Percentiles rank a stretch among this genome's conserved stretches.
Evolutionary conservation across 92 coral and sea anemone species (phyloP).

Genomic region (Anthopleura xanthogrammica): DNA sequence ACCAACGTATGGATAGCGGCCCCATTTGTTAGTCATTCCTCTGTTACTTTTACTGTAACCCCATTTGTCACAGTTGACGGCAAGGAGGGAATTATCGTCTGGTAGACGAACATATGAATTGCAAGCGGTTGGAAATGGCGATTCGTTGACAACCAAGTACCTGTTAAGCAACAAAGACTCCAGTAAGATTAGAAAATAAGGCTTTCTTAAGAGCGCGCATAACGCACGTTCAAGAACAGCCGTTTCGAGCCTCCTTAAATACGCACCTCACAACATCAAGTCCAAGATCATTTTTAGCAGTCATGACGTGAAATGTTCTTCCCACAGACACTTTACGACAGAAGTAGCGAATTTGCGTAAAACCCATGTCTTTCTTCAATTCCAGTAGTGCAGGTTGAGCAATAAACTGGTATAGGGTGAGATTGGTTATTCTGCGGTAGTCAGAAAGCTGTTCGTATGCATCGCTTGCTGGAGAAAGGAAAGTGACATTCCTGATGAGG

Average conservation of each 20-base stretch:
- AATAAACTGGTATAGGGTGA: background rate
- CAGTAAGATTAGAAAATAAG: too few relatives aligned
- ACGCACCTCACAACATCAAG: background rate
- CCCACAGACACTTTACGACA: background rate
- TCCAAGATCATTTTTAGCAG: background rate
- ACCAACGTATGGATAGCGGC: background rate
- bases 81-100: background rate
- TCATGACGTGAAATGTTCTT: background rate
- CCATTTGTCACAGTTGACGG: background rate
- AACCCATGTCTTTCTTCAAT: conserved; percentile 23
- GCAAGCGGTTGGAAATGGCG: background rate
- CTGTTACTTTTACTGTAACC: background rate
- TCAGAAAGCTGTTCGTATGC: background rate
- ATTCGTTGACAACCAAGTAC: background rate
- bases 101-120: background rate
- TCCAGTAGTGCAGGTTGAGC: background rate
- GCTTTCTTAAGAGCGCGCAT: too few relatives aligned
- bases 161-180: background rate
- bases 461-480: background rate
- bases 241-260: background rate
- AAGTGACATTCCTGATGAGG: conserved; percentile 16
- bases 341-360: conserved; percentile 19
- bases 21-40: background rate
- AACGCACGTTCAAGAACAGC: too few relatives aligned
- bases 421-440: background rate